Base-by-base conservation (phyloP, 35 echinoderm and acorn worm species). In the Patiria miniata region DNA sequence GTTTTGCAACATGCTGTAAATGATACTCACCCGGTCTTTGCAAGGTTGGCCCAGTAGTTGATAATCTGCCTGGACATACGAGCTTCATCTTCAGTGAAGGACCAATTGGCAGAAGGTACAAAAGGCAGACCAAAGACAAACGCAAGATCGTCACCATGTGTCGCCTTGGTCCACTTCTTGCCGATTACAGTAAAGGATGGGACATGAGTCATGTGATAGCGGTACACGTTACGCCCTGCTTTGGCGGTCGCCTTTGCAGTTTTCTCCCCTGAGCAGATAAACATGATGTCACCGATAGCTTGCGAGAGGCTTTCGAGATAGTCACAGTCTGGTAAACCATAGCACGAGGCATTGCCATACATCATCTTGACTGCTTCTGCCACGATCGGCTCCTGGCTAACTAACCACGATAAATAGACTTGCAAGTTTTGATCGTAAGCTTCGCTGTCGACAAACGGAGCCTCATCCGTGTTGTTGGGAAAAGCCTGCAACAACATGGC, bases 61-160 rank as follows among this genome's bases (percentile, higher is more conserved):
- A 83, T 83, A 4, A 83, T 83, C 22, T 53, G 34, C 22, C 23
- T 37, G 18, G 81, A 32, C 81, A 83, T 83, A 8, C 52, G 22
- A 2, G 28, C 52, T 16, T 83, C 81, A 14, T 83, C 81, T 22
- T 39, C n/a, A 12, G 81, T 53, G 37, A 32, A 37, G 15, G 7
- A 26, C 7, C 22, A 23, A 19, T 60, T 26, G 1, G 19, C 40
- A 9, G 18, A 21, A 22, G 55, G 15, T 15, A 47, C 34, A 21
- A 83, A 83, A 0, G 47, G 42, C 12, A 53, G 34, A 37, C 81
- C 81, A 37, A 83, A 83, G 16, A 83, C 81, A 83, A 83, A 83
- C 51, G 40, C 10, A 21, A 83, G n/a, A 18, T 83, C 81, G 19
- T 83, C 81, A 37, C 40, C 40, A 53, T 83, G 81, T 42, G 81